A percentile compares a stretch with the other conserved stretches of the same genome.
These are phyloP conservation scores for Cantharis flavilabris DNA, from an alignment of 2,888 invertebrate genomes.

Conservation along the genomic window DNA sequence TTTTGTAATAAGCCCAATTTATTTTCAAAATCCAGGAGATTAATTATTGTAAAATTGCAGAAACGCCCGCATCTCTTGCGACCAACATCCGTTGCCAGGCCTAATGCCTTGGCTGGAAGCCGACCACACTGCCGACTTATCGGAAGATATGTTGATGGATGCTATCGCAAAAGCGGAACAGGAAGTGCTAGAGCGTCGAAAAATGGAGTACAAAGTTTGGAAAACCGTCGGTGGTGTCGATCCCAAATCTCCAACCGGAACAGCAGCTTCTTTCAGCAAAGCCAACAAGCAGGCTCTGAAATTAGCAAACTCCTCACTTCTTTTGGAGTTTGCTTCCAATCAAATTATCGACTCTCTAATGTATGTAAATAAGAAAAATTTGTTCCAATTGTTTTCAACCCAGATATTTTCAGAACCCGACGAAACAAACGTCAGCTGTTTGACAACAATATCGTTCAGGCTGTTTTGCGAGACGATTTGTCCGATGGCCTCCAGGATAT, in stretches of 20 bases:
- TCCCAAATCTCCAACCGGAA: slow-evolving; percentile 84
- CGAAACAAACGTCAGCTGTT: slow-evolving; percentile 77
- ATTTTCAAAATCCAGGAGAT: not conserved
- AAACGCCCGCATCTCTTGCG: slow-evolving; percentile 74
- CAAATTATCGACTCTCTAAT: slow-evolving; percentile 75
- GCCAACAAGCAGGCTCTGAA: slow-evolving; percentile 83
- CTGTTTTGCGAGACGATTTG: slow-evolving; percentile 67
- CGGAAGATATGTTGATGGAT: slow-evolving; percentile 71
- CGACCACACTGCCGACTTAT: slow-evolving; percentile 68
- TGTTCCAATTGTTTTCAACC: not conserved
- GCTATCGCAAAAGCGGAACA: slow-evolving; percentile 81
- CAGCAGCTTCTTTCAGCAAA: slow-evolving; percentile 88
- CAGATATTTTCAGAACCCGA: slow-evolving; percentile 49
- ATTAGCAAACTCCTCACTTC: slow-evolving; percentile 82
- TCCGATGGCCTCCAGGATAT: slow-evolving; percentile 79
- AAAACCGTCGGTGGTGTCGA: slow-evolving; percentile 80
- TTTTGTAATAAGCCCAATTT: slow-evolving; percentile 70
- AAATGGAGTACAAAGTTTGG: slow-evolving; percentile 83
- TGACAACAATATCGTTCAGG: slow-evolving; percentile 66
- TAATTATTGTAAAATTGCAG: slow-evolving; percentile 50
- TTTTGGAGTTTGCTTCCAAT: slow-evolving; percentile 85
- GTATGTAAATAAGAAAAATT: slow-evolving; percentile 36
- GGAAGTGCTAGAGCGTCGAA: slow-evolving; percentile 74
- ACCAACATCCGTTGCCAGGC: slow-evolving; percentile 71
- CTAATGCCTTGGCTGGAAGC: slow-evolving; percentile 73